Base-by-base conservation (phyloP, 2,888 invertebrate species). In the Clepsis dumicolana region DNA sequence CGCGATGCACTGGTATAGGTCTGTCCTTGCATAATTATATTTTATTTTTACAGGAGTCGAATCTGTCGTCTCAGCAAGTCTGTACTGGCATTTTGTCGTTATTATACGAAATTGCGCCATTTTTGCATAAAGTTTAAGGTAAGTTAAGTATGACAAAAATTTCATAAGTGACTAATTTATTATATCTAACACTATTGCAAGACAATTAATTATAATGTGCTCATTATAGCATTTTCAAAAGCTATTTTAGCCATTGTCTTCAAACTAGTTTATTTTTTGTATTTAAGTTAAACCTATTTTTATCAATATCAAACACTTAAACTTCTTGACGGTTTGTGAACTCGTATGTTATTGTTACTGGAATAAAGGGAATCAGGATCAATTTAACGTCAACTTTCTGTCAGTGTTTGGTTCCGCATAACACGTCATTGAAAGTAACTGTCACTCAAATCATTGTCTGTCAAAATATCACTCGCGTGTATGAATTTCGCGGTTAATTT, bases 401-500 rank as follows among this genome's bases (percentile, higher is more conserved):
- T 78, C 85, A 82, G 79, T 83, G 81, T 85, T 88, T 84, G 75
- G 89, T 85, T 87, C 84, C 88, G 82, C 83, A 78, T 86, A 85
- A 88, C 87, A 84, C 82, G 82, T 80, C 82, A 90, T 85, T 90
- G 90, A 91, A 91, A 90, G 87, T 80, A 84, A 84, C 85, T 90
- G 93, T 93, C 93, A 91, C 84, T 92, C 93, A 93, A 87, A 84
- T 81, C n/a, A n/a, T n/a, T n/a, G n/a, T n/a, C n/a, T n/a, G 93
- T 93, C 92, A 89, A 84, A 90, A 89, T 80, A 87, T 83, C 80
- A 78, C 81, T 80, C 79, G 80, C 80, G 76, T 72, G 70, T 76
- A 74, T 78, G 78, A 82, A 83, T 82, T 87, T 84, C 77, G 80
- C 84, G 84, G 79, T 76, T 84, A 85, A 86, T 88, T 88, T 90